Base-by-base conservation (phyloP, 2,113 vertebrate genomes). In the Silurus asotus region DNA sequence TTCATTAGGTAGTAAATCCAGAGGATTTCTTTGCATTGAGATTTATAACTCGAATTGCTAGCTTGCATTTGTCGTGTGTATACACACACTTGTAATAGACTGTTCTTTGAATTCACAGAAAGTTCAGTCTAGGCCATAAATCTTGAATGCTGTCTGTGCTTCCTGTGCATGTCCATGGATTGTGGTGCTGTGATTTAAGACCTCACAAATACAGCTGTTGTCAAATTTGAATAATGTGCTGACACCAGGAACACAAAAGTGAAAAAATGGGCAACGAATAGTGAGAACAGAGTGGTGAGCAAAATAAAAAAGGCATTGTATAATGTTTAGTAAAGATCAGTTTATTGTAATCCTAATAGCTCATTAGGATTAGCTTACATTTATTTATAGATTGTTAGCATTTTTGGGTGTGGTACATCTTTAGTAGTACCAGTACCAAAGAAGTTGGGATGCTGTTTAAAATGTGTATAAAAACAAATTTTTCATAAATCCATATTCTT, bases 181-280 rank as follows among this genome's bases (percentile, higher is more conserved):
- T 20, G 69, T 5, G 67, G 37, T 84, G 69, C 55, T 20, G 53
- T 74, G 69, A 84, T 74, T 83, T 72, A 84, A 83, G 37, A 74
- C 82, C 55, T 59, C 69, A 61, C 55, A 74, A 67, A 74, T 72
- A 67, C 9, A 20, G 82, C 65, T 83, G 82, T 53, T 72, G 67
- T 72, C 67, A 45, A 59, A 74, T 28, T 11, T 74, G 55, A 83
- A 37, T 61, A 83, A 83, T 74, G 7, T 70, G 1, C 53, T 58
- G 55, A 83, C 53, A 83, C 20, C 55, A 13, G 82, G 64, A 59
- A 55, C 51, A 56, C n/a, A 45, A 49, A 70, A 58, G 10, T 28
- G 28, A 70, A 67, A 17, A 48, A 45, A 70, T 74, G 25, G 37
- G 49, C 55, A 61, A 59, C 17, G 4, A 67, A 23, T 64, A 51